These are phyloP conservation scores for Babylonia areolata DNA, from an alignment of 1,140 invertebrate genomes.

Conservation along the genomic window DNA sequence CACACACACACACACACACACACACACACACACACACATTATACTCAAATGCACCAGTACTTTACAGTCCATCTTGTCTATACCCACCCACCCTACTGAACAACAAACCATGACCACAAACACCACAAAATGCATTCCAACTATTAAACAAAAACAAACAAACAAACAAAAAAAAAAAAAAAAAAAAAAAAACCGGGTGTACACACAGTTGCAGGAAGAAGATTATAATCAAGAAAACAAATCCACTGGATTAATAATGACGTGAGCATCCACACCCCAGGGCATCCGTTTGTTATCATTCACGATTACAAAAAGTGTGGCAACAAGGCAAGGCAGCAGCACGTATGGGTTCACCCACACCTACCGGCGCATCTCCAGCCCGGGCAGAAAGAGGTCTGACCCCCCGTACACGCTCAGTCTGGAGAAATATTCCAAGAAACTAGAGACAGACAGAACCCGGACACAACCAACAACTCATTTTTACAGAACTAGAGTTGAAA, in stretches of 20 bases:
- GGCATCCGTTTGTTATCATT: too few species aligned
- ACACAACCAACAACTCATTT: neutral
- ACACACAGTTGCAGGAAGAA: neutral
- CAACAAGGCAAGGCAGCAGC: neutral
- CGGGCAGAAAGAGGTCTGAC: neutral
- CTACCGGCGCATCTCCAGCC: neutral
- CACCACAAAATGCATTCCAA: neutral
- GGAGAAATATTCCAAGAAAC: neutral
- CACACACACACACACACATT: neutral
- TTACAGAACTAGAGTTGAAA: neutral
- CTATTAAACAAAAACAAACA: neutral
- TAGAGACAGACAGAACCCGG: neutral
- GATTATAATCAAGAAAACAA: neutral
- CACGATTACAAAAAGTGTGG: too few species aligned
- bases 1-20: neutral
- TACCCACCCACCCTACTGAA: neutral
- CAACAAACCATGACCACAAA: neutral
- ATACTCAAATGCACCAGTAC: neutral
- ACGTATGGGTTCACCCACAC: neutral
- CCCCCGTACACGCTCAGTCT: neutral
- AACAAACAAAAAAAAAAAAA: too few species aligned
- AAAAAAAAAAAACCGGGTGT: slow-evolving; percentile 1
- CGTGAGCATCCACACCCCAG: neutral
- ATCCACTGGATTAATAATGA: neutral
- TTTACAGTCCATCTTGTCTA: neutral